A percentile compares a stretch with the other conserved stretches of the same genome.
Conservation (phyloP, 2,797 vertebrate species). For the Neoniphon sammara region DNA sequence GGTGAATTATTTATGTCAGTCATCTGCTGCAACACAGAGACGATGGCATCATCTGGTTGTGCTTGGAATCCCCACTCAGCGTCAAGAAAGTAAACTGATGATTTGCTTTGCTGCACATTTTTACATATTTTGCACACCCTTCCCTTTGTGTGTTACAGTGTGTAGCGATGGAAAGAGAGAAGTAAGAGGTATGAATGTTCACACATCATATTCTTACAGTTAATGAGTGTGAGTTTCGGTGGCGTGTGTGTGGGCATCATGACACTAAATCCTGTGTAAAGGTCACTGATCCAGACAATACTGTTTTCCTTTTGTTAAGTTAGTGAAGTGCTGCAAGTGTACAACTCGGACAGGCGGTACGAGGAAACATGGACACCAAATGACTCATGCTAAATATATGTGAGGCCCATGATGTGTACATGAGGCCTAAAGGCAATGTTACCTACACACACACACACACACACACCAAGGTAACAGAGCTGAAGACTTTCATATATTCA, state of each 20-base stretch:
- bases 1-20: constrained; percentile 18
- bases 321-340: not conserved
- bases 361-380: too few species aligned
- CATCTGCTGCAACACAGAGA: constrained; percentile 37
- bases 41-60: constrained; percentile 1
- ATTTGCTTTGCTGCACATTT: too few species aligned
- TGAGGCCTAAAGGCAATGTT: not conserved
- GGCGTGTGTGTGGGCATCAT: not conserved
- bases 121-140: too few species aligned
- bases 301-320: not conserved
- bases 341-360: too few species aligned
- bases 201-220: constrained; percentile 4
- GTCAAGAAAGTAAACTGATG: not conserved
- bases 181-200: not conserved
- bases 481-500: too few species aligned
- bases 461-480: not conserved
- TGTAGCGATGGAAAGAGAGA: not conserved
- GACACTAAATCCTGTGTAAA: not conserved
- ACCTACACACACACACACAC: not conserved
- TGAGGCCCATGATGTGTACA: too few species aligned
- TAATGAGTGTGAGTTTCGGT: not conserved
- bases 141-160: too few species aligned
- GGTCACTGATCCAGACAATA: not conserved
- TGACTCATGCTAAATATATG: too few species aligned
- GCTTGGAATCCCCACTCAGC: not conserved